Evolutionary conservation across 2,888 invertebrate species (phyloP), one percentile per base, ranked within the genome.

Genomic region (Pollenia griseotomentosa): DNA sequence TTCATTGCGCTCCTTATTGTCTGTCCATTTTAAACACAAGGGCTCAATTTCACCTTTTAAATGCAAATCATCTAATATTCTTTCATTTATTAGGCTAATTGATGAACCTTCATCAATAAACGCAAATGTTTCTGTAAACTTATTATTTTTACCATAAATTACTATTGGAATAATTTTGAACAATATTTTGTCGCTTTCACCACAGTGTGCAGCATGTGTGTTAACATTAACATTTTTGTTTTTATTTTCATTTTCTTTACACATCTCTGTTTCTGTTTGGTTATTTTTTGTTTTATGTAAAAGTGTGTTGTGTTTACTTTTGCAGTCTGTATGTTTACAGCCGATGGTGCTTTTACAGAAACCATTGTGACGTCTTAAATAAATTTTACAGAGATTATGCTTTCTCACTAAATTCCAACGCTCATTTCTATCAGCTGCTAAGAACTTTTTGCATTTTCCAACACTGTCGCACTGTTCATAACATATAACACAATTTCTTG

Each of bases 271-370:
- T 19, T 66, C 19, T 14, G 12, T 46, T 8, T 46, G 11, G 19
- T 66, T 12, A 19, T 23, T 14, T 46, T 11, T 12, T 12, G 46
- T 12, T 19, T 70, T 70, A 40, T 70, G 53, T 53, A 70, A 46
- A 10, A 83, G 44, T 51, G 51, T 40, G 55, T 85, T 48, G 44
- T 85, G 85, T 51, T 75, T 85, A 33, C 9, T 40, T 75, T 80
- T 46, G 63, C 70, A 75, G 46, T 53, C 48, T 40, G 63, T 59
- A 11, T 66, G 9, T 42, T 42, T 57, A 61, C 70, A 70, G 1
- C 11, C 3, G 40, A 70, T 48, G 12, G 57, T 81, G 16, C 61
- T 83, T 14, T 66, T 66, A 23, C 65, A 66, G n/a, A 46, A 9
- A 12, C 23, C 46, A 12, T 66, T 23, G 46, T 46, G 65, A 12